These are phyloP conservation scores for Rhabdornis inornatus DNA, from an alignment of 2,113 vertebrate species.

Conservation along the genomic window DNA sequence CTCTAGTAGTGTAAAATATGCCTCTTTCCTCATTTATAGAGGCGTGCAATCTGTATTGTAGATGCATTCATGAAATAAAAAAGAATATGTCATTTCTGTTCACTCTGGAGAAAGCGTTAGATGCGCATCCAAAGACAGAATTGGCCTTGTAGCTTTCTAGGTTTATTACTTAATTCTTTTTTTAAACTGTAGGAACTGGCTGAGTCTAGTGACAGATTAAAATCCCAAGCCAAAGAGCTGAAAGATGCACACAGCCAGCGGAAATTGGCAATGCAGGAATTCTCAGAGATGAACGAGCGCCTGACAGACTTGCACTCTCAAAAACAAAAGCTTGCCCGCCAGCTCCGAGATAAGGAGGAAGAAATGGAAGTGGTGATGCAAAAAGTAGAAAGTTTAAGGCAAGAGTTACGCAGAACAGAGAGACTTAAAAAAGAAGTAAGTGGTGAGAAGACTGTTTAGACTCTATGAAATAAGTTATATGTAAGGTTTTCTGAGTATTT, in stretches of 20 bases:
- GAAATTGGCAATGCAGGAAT: constrained; percentile 94
- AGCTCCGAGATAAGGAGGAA: constrained; percentile 97
- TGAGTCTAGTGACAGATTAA: constrained; percentile 88
- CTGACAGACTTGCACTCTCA: constrained; percentile 91
- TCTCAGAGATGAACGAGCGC: constrained; percentile 94
- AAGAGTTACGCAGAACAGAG: constrained; percentile 95
- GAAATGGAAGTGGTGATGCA: constrained; percentile 91
- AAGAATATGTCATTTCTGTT: constrained; percentile 6
- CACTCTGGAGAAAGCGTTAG: neutral
- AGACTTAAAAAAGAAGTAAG: constrained; percentile 95
- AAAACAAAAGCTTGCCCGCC: constrained; percentile 93
- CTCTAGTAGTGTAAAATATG: neutral
- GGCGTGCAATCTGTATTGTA: neutral
- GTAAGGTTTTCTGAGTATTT: constrained; percentile 40
- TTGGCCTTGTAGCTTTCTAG: constrained; percentile 59
- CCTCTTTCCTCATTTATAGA: neutral
- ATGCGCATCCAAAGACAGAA: constrained; percentile 16
- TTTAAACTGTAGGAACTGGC: constrained; percentile 83
- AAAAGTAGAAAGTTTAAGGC: constrained; percentile 89
- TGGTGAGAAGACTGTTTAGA: constrained; percentile 67
- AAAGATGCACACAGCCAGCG: constrained; percentile 97
- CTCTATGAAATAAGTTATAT: constrained; percentile 10
- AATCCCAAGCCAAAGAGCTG: constrained; percentile 94
- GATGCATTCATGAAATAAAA: constrained; percentile 18
- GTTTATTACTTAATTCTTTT: constrained; percentile 74